Evolutionary conservation across 2,113 vertebrate genomes (phyloP), one percentile per base, ranked within the genome.

Genomic region (Perca flavescens): DNA sequence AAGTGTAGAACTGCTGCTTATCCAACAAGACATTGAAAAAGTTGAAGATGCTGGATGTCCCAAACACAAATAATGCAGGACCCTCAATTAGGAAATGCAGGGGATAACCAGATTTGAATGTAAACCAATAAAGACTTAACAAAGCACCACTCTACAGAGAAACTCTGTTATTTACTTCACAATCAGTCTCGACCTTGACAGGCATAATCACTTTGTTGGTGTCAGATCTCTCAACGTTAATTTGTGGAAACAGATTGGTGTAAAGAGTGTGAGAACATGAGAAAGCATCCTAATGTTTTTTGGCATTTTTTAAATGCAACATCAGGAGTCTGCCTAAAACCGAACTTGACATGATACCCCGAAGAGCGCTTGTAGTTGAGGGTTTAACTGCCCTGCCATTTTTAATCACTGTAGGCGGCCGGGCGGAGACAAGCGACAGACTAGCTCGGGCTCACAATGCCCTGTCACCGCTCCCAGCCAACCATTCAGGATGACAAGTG

Each of bases 341-440:
- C n/a, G 63, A 87, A 67, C 79, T 62, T 80, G 83, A 88, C 79
- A 73, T 19, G 62, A 84, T 63, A 52, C 54, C 80, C 63, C 11
- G n/a, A 82, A 67, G 85, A 64, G 72, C 28, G 0, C 71, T 71
- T n/a, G 63, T 25, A 74, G 84, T 82, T 82, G 66, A 86, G n/a
- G 77, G 63, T 85, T 88, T 88, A 80, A 87, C 78, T 71, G 74
- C 77, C 25, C 85, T 92, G 87, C 82, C 89, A 80, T 87, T 86
- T 88, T 77, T 68, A 91, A 90, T 90, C 85, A 83, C 15, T 34
- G 73, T 31, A 56, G 77, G 82, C 67, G 16, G 49, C 5, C 56
- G 62, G 76, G 53, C 31, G 56, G 58, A 86, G 82, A 89, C 79
- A 72, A 67, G 72, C 82, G 73, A 61, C 86, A 89, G 77, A 70